Conservation (phyloP, 2,113 vertebrate genomes). For the Hippocampus guttulatus region DNA sequence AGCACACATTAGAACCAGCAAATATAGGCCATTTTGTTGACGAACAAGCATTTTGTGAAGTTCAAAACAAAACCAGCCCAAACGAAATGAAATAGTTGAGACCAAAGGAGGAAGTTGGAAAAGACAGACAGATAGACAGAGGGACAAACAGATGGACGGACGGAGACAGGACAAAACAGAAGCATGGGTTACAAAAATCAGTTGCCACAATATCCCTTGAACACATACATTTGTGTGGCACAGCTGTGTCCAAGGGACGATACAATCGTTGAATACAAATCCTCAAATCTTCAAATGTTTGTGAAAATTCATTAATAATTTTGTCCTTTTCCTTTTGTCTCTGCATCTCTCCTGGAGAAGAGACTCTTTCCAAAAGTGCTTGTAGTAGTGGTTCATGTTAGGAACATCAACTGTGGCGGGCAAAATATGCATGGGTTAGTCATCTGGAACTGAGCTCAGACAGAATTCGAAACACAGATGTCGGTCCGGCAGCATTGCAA, state of each 20-base stretch:
- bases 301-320: not conserved
- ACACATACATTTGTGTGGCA: slow-evolving; percentile 28
- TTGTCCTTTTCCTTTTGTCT: not conserved
- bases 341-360: slow-evolving; percentile 22
- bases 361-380: slow-evolving; percentile 22
- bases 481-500: not conserved
- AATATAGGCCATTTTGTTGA: slow-evolving; percentile 20
- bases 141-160: slow-evolving; percentile 51
- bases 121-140: slow-evolving; percentile 59
- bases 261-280: slow-evolving; percentile 23
- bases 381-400: slow-evolving; percentile 1
- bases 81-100: slow-evolving; percentile 45
- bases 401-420: slow-evolving; percentile 14
- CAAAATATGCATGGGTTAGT: slow-evolving; percentile 25
- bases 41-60: slow-evolving; percentile 46
- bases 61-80: slow-evolving; percentile 54
- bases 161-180: slow-evolving; percentile 70
- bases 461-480: slow-evolving; percentile 1
- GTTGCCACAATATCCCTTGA: slow-evolving; percentile 42
- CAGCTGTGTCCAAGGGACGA: slow-evolving; percentile 24
- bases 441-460: slow-evolving; percentile 50
- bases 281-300: not conserved
- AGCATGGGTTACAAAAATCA: slow-evolving; percentile 65
- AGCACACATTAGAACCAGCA: slow-evolving; percentile 48
- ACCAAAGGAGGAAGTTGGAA: slow-evolving; percentile 56